Conservation (phyloP, 1,140 invertebrate genomes). For the Temnothorax curvispinosus region DNA sequence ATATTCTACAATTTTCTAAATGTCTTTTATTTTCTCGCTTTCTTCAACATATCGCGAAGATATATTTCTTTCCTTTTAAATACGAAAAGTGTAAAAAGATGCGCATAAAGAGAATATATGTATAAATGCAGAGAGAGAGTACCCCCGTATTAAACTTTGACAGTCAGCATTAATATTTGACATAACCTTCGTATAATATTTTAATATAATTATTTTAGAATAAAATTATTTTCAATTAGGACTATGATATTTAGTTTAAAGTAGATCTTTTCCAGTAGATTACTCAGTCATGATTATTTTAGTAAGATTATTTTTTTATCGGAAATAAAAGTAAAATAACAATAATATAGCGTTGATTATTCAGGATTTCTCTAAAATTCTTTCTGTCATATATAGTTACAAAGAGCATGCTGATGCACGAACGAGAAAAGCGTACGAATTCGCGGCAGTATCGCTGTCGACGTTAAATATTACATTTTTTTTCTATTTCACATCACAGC, state of each 20-base stretch:
- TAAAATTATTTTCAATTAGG: not conserved
- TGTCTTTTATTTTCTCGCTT: not conserved
- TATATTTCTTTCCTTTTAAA: not conserved
- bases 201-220: not conserved
- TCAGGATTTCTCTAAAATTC: not conserved
- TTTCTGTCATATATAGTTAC: not conserved
- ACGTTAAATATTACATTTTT: no score
- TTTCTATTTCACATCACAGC: not conserved
- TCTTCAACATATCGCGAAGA: not conserved
- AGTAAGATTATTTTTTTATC: not conserved
- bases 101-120: not conserved
- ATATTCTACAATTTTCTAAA: not conserved
- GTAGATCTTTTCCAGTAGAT: not conserved
- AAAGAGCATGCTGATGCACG: not conserved
- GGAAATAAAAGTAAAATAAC: not conserved
- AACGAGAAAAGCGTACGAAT: not conserved
- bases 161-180: not conserved
- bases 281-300: not conserved
- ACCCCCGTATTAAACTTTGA: not conserved
- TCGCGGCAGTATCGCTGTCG: not conserved
- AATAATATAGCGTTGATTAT: not conserved
- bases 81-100: not conserved
- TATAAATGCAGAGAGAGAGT: not conserved
- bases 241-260: not conserved
- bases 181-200: constrained; percentile 32